Conservation (phyloP, 2,113 vertebrate species). For the Andinoacara biseriatus region DNA sequence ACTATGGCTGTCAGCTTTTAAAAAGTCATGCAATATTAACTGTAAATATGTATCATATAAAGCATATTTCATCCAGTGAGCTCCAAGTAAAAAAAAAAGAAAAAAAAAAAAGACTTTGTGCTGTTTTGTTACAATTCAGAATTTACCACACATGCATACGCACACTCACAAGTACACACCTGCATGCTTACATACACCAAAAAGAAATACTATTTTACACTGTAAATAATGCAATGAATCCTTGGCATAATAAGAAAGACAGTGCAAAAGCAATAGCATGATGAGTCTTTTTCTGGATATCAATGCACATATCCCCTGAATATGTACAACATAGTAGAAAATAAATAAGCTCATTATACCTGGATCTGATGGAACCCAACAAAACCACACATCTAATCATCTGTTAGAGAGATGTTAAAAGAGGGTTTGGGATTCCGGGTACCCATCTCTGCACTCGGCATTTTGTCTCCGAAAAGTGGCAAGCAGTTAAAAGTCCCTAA, state of each 20-base stretch:
- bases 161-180: slow-evolving; percentile 56
- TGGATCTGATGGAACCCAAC: slow-evolving; percentile 55
- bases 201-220: slow-evolving; percentile 45
- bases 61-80: slow-evolving; percentile 48
- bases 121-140: slow-evolving; percentile 67
- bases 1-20: slow-evolving; percentile 67
- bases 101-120: slow-evolving; percentile 50
- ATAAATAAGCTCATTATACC: slow-evolving; percentile 54
- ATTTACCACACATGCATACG: slow-evolving; percentile 66
- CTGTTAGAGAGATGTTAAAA: slow-evolving; percentile 38
- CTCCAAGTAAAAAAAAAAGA: slow-evolving; percentile 46
- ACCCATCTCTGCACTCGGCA: not conserved
- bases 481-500: slow-evolving; percentile 43
- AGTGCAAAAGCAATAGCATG: slow-evolving; percentile 73
- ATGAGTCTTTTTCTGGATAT: slow-evolving; percentile 58
- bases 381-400: slow-evolving; percentile 41
- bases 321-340: slow-evolving; percentile 50
- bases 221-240: slow-evolving; percentile 72
- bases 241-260: slow-evolving; percentile 80
- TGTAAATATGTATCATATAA: slow-evolving; percentile 52
- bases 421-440: slow-evolving; percentile 20
- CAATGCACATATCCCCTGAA: slow-evolving; percentile 40
- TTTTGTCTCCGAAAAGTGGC: slow-evolving; percentile 21
- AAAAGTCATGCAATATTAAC: slow-evolving; percentile 61
- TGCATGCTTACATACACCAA: slow-evolving; percentile 67